Percentiles rank a stretch among this genome's conserved stretches.
Conservation (phyloP, 2,797 vertebrate genomes). For the Sphenopsis melanotis region DNA sequence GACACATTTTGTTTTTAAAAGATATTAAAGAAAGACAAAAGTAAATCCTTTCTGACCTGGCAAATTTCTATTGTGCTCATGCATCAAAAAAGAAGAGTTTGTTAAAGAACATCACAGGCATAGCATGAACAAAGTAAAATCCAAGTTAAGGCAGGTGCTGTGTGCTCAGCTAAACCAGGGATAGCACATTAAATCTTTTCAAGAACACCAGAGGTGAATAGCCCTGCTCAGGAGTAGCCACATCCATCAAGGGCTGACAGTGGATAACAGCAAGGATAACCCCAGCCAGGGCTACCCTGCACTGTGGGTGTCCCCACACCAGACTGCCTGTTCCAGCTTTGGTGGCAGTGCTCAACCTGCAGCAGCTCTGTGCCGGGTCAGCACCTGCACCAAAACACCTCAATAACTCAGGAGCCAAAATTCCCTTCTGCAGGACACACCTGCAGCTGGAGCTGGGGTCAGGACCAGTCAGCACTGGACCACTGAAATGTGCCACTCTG, state of each 20-base stretch:
- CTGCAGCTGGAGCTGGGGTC: background rate
- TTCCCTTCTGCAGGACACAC: background rate
- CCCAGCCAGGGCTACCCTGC: background rate
- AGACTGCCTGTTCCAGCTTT: background rate
- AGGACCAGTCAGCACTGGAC: background rate
- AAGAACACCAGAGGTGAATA: background rate
- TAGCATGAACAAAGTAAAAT: background rate
- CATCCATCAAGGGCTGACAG: background rate
- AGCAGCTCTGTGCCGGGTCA: background rate
- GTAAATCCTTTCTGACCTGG: background rate
- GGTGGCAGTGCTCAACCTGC: background rate
- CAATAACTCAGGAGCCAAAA: background rate
- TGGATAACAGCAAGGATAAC: background rate
- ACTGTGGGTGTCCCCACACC: fast-evolving
- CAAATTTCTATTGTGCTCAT: background rate
- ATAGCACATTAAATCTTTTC: background rate
- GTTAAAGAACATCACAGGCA: background rate
- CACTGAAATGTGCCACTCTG: background rate
- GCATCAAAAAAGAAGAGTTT: background rate
- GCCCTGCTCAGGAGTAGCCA: background rate
- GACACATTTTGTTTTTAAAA: background rate
- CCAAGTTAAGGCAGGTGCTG: background rate
- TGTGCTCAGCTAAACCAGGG: background rate
- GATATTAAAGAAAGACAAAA: background rate
- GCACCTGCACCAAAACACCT: background rate